Base-by-base conservation (phyloP, 2,888 invertebrate species). In the Eupithecia dodoneata region DNA sequence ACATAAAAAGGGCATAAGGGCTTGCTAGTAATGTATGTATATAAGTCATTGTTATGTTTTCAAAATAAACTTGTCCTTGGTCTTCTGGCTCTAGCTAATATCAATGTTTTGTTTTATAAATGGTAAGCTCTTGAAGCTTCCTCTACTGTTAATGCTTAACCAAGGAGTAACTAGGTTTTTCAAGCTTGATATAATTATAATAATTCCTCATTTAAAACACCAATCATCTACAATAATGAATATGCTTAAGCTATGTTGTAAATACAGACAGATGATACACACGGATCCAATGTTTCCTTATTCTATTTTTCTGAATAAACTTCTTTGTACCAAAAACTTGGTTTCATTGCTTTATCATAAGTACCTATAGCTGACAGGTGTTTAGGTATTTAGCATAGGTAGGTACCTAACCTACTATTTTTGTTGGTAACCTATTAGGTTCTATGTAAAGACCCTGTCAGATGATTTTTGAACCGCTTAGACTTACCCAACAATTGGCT, bases 291-390 rank as follows among this genome's bases (percentile, higher is more conserved):
- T 63, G 18, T 63, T 12, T 30, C 1, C 30, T 63, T 30, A 30
- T 30, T 63, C n/a, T 10, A 30, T 63, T 59, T 59, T 18, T 63
- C 63, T 63, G 63, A 63, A 63, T 63, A 63, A 63, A 59, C 18
- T 59, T 59, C 18, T 18, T 59, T 59, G 59, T 59, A 59, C 59
- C 59, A 10, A 5, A 18, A 30, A 59, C 18, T 59, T 18, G 6
- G 18, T 59, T 59, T 59, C 18, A 30, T 59, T 59, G 18, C 18
- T 59, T 59, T 59, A 59, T 10, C 15, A 59, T 10, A 59, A 59
- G 6, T 7, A 4, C 12, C 4, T 4, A 44, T 44, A 6, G 2
- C 44, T 44, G 7, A 7, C 44, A 7, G 44, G 5, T 30, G 30
- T 30, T 30, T 30, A 30, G 30, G 30, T 30, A 30, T 30, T 30